These are phyloP conservation scores for Cygnus buccinator DNA, from an alignment of 2,113 vertebrate species.

Conservation along the genomic window DNA sequence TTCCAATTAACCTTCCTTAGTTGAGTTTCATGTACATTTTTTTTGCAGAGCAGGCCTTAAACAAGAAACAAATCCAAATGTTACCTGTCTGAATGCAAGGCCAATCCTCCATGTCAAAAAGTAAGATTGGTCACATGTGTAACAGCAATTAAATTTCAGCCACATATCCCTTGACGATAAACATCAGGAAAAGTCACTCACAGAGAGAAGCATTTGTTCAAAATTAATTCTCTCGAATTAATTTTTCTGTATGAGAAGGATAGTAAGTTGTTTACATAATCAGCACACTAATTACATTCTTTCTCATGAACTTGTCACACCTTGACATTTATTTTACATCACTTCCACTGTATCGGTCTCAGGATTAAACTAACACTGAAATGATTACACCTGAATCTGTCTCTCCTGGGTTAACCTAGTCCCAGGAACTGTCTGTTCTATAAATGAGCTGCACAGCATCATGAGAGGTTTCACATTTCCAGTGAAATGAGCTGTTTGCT, in stretches of 20 bases:
- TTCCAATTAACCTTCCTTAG: neutral
- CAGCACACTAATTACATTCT: neutral
- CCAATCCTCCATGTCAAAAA: neutral
- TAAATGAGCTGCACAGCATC: neutral
- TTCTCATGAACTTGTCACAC: neutral
- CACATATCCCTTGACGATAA: neutral
- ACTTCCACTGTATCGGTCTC: neutral
- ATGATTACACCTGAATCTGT: neutral
- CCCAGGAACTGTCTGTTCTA: neutral
- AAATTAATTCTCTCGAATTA: constrained; percentile 21
- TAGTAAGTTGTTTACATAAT: neutral
- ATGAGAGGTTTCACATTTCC: neutral
- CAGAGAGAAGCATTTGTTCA: neutral
- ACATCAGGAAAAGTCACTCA: neutral
- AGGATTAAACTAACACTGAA: constrained; percentile 23
- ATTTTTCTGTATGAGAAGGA: neutral
- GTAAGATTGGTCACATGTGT: neutral
- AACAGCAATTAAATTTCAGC: neutral
- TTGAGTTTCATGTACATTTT: neutral
- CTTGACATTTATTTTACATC: constrained; percentile 38
- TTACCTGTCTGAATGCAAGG: neutral
- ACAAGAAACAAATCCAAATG: neutral
- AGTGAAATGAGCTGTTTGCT: neutral
- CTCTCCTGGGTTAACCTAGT: neutral
- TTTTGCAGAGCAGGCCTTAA: neutral